Evolutionary conservation across 2,797 vertebrate species (phyloP).

Genomic region (Peromyscus eremicus): DNA sequence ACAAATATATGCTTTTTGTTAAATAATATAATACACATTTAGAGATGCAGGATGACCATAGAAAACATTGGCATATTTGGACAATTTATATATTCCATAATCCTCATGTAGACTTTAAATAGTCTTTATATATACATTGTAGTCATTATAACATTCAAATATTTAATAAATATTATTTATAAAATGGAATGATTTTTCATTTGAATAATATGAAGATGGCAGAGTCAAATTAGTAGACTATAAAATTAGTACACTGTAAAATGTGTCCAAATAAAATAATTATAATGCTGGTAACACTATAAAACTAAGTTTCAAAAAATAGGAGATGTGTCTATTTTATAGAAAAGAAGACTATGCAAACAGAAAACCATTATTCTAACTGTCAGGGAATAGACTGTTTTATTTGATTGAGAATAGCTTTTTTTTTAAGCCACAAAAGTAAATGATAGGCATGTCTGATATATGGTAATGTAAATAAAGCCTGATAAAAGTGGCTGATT

Average conservation of each 20-base stretch:
- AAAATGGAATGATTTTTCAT: not conserved
- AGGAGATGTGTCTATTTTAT: not conserved
- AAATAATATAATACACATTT: conserved; percentile 50
- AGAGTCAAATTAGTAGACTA: not conserved
- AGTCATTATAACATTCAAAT: not conserved
- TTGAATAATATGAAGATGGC: not conserved
- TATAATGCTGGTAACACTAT: not conserved
- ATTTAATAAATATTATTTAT: not conserved
- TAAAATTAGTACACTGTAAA: not conserved
- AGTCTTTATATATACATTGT: not conserved
- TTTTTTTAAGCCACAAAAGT: not conserved
- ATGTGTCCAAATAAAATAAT: not conserved
- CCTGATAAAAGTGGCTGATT: not conserved
- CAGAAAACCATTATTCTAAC: not conserved
- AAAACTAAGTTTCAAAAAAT: not conserved
- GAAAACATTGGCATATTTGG: not conserved
- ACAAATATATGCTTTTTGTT: conserved; percentile 21
- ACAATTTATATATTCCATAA: not conserved
- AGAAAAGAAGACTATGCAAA: not conserved
- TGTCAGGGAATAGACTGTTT: not conserved
- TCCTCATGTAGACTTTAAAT: not conserved
- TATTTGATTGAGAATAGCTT: conserved; percentile 5
- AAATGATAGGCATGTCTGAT: not conserved
- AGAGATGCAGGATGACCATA: not conserved
- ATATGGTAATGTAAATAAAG: not conserved